phyloP scores from a whole-genome alignment of 2,113 vertebrate genomes.

The Cromileptes altivelis region DNA sequence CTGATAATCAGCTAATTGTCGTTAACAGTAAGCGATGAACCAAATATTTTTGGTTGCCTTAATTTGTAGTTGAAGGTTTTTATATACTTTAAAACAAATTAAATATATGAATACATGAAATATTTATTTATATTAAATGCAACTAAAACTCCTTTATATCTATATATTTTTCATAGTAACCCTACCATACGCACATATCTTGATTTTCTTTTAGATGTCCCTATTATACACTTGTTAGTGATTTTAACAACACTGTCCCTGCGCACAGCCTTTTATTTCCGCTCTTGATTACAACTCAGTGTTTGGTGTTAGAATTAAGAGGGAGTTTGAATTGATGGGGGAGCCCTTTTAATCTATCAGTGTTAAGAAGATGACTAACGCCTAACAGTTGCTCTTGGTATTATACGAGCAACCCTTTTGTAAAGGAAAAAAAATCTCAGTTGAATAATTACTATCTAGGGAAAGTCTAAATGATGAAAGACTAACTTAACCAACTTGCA shows the following conservation, averaged over 20 bases:
- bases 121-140: neutral
- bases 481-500: neutral
- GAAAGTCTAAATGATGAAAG: conserved; percentile 6
- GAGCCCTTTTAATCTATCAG: neutral
- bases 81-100: neutral
- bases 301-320: neutral
- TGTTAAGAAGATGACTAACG: neutral
- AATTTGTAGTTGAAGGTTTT: neutral
- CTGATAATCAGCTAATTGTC: neutral
- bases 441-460: neutral
- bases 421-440: fast-evolving
- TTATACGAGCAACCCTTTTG: neutral
- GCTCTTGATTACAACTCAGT: too few relatives aligned
- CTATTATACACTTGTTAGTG: neutral
- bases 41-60: neutral
- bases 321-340: neutral
- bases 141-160: neutral
- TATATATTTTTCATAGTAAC: neutral
- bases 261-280: too few relatives aligned
- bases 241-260: neutral
- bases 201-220: neutral
- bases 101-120: neutral
- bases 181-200: neutral
- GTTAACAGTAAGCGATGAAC: neutral
- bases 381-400: neutral